phyloP scores from a whole-genome alignment of 2,113 vertebrate species.

The Dipodomys stephensi region DNA sequence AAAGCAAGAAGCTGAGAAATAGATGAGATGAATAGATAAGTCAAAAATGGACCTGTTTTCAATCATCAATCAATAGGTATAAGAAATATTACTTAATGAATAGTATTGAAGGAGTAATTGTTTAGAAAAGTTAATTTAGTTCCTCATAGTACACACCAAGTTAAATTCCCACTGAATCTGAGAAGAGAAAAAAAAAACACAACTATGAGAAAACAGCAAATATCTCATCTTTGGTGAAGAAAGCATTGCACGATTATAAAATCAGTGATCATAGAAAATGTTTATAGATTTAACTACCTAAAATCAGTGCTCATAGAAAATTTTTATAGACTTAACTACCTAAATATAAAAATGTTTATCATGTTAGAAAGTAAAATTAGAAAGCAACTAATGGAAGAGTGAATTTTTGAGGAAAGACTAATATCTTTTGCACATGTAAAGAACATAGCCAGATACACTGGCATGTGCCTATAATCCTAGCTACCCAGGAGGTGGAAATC shows the following conservation, averaged over 20 bases:
- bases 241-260: not conserved
- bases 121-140: conserved; percentile 3
- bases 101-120: not conserved
- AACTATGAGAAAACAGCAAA: conserved; percentile 25
- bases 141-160: not conserved
- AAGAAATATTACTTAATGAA: not conserved
- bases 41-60: not conserved
- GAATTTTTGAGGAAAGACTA: conserved; percentile 14
- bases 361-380: not conserved
- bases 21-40: not conserved
- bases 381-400: not conserved
- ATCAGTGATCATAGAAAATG: not conserved
- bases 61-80: not conserved
- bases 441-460: not conserved
- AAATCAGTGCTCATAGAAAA: conserved; percentile 34
- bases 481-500: too few relatives aligned
- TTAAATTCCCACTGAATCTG: conserved; percentile 19
- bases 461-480: too few relatives aligned
- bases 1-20: not conserved
- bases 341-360: not conserved
- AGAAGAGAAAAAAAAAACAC: conserved; percentile 9
- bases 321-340: not conserved
- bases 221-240: conserved; percentile 22
- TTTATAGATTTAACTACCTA: not conserved
- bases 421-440: not conserved